Base-by-base conservation (phyloP, 2,797 vertebrate genomes). In the Gambelia wislizenii region DNA sequence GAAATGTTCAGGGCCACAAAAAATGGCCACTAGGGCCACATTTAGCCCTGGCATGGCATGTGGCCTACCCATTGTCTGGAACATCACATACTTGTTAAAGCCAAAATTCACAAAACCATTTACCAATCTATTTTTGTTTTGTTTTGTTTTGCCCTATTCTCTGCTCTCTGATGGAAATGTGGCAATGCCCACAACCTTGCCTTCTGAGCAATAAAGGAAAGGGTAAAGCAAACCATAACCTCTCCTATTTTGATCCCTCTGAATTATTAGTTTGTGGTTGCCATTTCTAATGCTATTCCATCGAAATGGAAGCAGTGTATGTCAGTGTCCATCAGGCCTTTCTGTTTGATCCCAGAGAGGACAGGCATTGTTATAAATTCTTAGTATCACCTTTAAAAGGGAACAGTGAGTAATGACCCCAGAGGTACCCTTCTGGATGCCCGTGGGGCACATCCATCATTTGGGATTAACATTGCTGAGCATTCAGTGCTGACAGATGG, bases 381-480 rank as follows among this genome's bases (percentile, higher is more conserved):
- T 84, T 74, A 80, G 77, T 70, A 47, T 25, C 54, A 89, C 9
- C 25, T 89, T 90, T 25, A 88, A 80, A 54, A 85, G 42, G 79
- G 86, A 88, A 56, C 81, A 75, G 84, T 91, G 56, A 89, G 67
- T 61, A 80, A 64, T 64, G 80, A 78, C 12, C 81, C 22, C 82
- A 87, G 81, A 88, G 75, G 88, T 81, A 85, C 52, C 89, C 49
- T 82, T 92, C 75, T 87, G 89, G 83, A 90, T 59, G 86, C 77
- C 33, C 56, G 79, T 4, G 27, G 70, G 76, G 30, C 9, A 44
- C 87, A 92, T 77, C 42, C 33, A 87, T 95, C 91, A 92, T 69
- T 87, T 89, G 80, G 86, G 83, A 92, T 94, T 90, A 91, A 91
- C 33, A 54, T 91, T 82, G 76, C 64, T 61, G 83, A 20, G 89